phyloP scores from a whole-genome alignment of 2,113 vertebrate genomes.

The Nyctibius bracteatus region DNA sequence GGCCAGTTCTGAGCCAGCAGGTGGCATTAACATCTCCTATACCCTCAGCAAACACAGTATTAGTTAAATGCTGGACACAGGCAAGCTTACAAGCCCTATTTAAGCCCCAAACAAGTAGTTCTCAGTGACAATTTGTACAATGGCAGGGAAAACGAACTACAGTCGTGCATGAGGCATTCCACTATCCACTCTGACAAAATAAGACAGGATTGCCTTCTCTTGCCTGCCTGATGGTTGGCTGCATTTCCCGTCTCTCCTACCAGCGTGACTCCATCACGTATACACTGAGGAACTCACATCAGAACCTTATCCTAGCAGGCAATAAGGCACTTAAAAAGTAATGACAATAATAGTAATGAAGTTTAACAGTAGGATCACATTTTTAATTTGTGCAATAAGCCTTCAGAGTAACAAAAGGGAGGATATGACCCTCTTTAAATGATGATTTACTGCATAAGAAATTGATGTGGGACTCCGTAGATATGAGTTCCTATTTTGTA shows the following conservation, averaged over 20 bases:
- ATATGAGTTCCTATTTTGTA: not conserved
- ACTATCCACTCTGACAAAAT: not conserved
- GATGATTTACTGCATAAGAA: not conserved
- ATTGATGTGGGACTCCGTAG: not conserved
- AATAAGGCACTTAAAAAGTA: not conserved
- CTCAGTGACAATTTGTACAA: not conserved
- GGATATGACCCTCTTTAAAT: not conserved
- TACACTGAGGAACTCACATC: not conserved
- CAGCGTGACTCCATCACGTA: not conserved
- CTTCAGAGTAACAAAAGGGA: not conserved
- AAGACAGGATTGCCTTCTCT: not conserved
- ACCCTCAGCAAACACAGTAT: not conserved
- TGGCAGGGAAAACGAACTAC: not conserved
- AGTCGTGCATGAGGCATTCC: not conserved
- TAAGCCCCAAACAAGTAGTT: not conserved
- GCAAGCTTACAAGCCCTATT: not conserved
- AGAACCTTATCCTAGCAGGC: not conserved
- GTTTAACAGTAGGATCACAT: not conserved
- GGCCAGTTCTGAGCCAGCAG: not conserved
- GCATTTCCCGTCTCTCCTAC: not conserved
- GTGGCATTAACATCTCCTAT: not conserved
- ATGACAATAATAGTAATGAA: not conserved
- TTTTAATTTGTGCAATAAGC: not conserved
- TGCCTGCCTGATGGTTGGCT: not conserved
- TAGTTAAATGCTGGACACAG: not conserved